phyloP scores from a whole-genome alignment of 1,140 invertebrate species.

The Drosophila murphyi region DNA sequence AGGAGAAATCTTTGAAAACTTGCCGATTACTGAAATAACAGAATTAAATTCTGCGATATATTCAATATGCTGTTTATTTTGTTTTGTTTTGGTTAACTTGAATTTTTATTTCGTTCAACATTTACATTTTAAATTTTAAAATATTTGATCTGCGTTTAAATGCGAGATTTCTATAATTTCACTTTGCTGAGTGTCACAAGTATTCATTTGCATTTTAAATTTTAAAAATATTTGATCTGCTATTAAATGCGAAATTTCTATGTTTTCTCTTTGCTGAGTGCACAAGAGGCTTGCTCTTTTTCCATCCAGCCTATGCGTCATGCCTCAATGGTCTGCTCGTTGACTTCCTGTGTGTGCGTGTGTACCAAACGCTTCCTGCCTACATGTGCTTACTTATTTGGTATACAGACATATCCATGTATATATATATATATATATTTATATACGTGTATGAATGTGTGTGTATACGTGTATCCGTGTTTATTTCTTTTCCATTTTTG shows the following conservation, averaged over 20 bases:
- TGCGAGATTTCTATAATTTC: constrained; percentile 3
- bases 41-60: too few relatives aligned
- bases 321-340: constrained; percentile 33
- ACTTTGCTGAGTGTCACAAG: constrained; percentile 20
- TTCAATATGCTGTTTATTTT: too few relatives aligned
- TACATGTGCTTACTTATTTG: constrained; percentile 47
- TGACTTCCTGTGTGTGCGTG: constrained; percentile 39
- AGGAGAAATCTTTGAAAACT: constrained; percentile 3
- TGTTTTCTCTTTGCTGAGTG: constrained; percentile 22
- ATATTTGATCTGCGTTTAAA: neutral
- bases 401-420: neutral
- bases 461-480: constrained; percentile 5
- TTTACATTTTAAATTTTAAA: neutral
- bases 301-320: constrained; percentile 5
- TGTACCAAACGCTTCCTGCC: constrained; percentile 37
- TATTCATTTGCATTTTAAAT: neutral
- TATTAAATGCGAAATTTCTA: neutral
- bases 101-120: neutral
- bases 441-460: neutral
- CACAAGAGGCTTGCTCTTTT: constrained; percentile 3
- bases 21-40: neutral
- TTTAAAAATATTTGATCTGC: neutral
- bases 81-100: neutral
- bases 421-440: neutral
- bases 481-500: constrained; percentile 20